phyloP scores from a whole-genome alignment of 1,140 invertebrate species.

The Drosophila ananassae region DNA sequence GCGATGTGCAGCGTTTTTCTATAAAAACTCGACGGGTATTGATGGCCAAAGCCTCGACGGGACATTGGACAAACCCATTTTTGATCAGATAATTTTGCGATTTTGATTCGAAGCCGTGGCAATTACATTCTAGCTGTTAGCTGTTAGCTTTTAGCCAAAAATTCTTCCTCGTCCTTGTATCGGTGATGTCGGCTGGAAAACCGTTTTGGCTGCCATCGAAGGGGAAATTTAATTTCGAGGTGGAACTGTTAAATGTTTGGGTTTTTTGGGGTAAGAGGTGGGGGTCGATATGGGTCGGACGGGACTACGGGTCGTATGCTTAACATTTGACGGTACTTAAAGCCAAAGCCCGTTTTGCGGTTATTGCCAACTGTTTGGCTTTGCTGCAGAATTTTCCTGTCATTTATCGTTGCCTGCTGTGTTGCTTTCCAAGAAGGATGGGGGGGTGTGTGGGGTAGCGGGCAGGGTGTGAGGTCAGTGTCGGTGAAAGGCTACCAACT shows the following conservation, averaged over 20 bases:
- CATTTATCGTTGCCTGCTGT: slow-evolving; percentile 42
- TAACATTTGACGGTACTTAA: slow-evolving; percentile 53
- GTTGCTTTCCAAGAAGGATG: slow-evolving; percentile 1
- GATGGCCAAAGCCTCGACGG: neutral
- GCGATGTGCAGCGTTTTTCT: slow-evolving; percentile 35
- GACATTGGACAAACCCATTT: slow-evolving; percentile 36
- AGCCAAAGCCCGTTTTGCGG: slow-evolving; percentile 47
- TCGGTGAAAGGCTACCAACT: slow-evolving; percentile 2
- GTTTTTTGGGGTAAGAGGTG: neutral
- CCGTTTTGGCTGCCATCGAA: slow-evolving; percentile 17
- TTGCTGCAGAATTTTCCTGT: slow-evolving; percentile 40
- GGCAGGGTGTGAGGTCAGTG: neutral
- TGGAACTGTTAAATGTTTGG: slow-evolving; percentile 66
- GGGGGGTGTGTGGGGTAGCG: neutral
- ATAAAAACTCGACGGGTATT: slow-evolving; percentile 24
- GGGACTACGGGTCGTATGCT: slow-evolving; percentile 15
- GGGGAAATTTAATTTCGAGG: slow-evolving; percentile 72
- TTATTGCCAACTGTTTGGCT: slow-evolving; percentile 44
- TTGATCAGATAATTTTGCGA: slow-evolving; percentile 58
- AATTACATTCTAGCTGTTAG: slow-evolving; percentile 65
- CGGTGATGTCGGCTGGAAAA: slow-evolving; percentile 2
- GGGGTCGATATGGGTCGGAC: neutral
- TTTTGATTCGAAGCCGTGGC: slow-evolving; percentile 55
- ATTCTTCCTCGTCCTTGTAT: slow-evolving; percentile 6
- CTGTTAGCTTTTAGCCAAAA: slow-evolving; percentile 53